Evolutionary conservation across 2,888 invertebrate genomes (phyloP).

Genomic region (Ornithoptera priamus): DNA sequence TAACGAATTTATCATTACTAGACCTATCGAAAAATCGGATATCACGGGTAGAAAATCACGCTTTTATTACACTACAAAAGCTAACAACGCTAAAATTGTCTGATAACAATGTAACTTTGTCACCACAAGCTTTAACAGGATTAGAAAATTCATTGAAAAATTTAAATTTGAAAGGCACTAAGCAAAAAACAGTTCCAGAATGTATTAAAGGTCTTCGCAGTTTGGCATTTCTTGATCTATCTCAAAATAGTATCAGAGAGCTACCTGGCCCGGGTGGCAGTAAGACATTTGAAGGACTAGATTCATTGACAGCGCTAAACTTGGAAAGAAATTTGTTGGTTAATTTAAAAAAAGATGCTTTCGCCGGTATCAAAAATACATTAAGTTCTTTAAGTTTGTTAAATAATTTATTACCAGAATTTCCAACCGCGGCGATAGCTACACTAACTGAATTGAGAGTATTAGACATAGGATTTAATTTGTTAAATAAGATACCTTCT

Average conservation of each 20-base stretch:
- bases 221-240: conserved; percentile 92
- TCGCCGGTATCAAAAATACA: conserved; percentile 88
- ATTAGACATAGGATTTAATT: conserved; percentile 94
- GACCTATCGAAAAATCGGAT: conserved; percentile 93
- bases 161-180: conserved; percentile 92
- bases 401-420: conserved; percentile 93
- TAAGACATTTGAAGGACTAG: conserved; percentile 86
- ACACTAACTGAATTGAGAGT: conserved; percentile 90
- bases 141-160: conserved; percentile 91
- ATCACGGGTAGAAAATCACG: conserved; percentile 84
- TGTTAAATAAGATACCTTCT: conserved; percentile 88
- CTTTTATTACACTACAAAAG: conserved; percentile 86
- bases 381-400: conserved; percentile 93
- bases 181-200: conserved; percentile 88
- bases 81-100: conserved; percentile 91
- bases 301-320: conserved; percentile 91
- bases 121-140: conserved; percentile 86
- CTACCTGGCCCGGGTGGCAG: conserved; percentile 85
- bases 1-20: conserved; percentile 86
- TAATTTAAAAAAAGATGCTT: conserved; percentile 86
- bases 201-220: conserved; percentile 88
- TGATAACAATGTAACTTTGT: conserved; percentile 91
- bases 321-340: conserved; percentile 93
- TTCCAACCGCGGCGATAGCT: conserved; percentile 90
- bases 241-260: conserved; percentile 92